Evolutionary conservation across 1,140 invertebrate genomes (phyloP).

Genomic region (Zaprionus tsacasi): DNA sequence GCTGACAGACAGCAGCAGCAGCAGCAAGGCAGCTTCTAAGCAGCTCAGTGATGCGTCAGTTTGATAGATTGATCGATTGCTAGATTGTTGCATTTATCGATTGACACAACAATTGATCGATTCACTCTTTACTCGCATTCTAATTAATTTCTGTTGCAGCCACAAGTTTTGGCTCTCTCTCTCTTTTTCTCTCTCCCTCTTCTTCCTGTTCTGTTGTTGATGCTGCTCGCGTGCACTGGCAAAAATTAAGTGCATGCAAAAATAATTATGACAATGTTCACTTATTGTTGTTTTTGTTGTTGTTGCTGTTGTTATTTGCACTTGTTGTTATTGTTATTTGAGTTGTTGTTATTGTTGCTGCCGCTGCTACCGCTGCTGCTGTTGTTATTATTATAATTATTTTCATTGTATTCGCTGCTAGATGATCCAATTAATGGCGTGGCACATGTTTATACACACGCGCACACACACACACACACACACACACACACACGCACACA

Average conservation of each 20-base stretch:
- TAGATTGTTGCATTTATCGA: conserved; percentile 34
- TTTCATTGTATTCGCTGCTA: conserved; percentile 51
- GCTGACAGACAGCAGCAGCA: conserved; percentile 39
- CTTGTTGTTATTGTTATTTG: conserved; percentile 8
- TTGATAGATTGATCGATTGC: conserved; percentile 14
- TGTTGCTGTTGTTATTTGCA: background rate
- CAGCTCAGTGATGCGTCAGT: conserved; percentile 10
- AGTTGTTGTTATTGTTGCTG: conserved; percentile 4
- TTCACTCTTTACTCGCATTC: conserved; percentile 57
- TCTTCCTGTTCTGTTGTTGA: conserved; percentile 1
- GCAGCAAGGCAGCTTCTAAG: background rate
- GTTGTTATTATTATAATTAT: conserved; percentile 62
- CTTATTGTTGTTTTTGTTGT: conserved; percentile 3
- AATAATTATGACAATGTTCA: conserved; percentile 22
- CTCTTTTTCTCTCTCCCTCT: background rate
- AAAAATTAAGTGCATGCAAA: conserved; percentile 34
- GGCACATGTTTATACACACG: conserved; percentile 24
- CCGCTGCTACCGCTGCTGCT: background rate
- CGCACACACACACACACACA: background rate
- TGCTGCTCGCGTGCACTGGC: conserved; percentile 21
- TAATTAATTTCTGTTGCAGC: conserved; percentile 65
- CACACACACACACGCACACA: conserved; percentile 2
- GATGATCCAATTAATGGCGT: conserved; percentile 75
- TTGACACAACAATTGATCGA: conserved; percentile 47
- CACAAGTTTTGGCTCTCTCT: background rate